Evolutionary conservation across 2,888 invertebrate species (phyloP).

Genomic region (Scrobipalpa atriplicella): DNA sequence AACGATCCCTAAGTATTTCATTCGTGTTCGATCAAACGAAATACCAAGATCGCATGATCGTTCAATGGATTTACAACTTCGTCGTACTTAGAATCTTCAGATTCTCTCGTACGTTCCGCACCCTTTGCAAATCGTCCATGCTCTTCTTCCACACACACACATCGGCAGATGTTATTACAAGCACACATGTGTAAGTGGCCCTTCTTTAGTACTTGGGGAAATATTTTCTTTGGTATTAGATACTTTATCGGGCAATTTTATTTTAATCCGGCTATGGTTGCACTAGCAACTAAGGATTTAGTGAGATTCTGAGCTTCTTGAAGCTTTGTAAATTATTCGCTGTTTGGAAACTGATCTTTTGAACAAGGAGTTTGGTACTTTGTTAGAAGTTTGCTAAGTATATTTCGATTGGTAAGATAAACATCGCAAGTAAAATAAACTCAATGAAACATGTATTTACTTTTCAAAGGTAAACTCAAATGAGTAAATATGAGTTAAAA

Average conservation of each 20-base stretch:
- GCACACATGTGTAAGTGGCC: neutral
- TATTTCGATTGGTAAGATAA: too few relatives aligned
- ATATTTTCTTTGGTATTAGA: slow-evolving; percentile 10
- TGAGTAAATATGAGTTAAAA: neutral
- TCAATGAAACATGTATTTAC: too few relatives aligned
- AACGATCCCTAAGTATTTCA: slow-evolving; percentile 17
- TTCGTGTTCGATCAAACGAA: slow-evolving; percentile 26
- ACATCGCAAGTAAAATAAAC: too few relatives aligned
- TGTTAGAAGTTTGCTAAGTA: too few relatives aligned
- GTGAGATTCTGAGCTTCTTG: neutral
- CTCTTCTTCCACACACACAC: neutral
- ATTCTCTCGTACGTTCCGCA: neutral
- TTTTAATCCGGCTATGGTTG: slow-evolving; percentile 10
- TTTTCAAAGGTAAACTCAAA: too few relatives aligned
- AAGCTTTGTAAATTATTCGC: slow-evolving; percentile 1
- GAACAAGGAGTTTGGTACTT: neutral
- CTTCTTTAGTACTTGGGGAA: neutral
- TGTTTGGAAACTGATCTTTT: neutral
- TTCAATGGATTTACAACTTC: neutral
- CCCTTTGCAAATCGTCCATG: neutral
- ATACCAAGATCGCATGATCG: slow-evolving; percentile 23
- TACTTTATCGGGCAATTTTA: slow-evolving; percentile 20
- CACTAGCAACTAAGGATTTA: slow-evolving; percentile 11
- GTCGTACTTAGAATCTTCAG: neutral
- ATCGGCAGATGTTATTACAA: neutral